Percentiles rank a stretch among this genome's conserved stretches.
These are phyloP conservation scores for Dinocampus coccinellae DNA, from an alignment of 2,888 invertebrate genomes.

Conservation along the genomic window DNA sequence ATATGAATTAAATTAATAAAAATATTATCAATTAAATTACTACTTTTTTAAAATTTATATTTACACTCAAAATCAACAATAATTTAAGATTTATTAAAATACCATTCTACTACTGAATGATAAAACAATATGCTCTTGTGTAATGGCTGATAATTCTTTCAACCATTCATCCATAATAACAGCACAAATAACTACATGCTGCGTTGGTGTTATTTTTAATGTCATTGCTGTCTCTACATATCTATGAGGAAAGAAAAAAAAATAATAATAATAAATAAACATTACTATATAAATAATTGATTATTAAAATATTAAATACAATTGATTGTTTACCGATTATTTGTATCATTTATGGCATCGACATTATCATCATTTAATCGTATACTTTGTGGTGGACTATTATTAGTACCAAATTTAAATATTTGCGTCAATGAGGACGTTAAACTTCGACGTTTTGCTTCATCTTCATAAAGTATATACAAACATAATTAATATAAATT, in stretches of 20 bases:
- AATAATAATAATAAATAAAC: not conserved
- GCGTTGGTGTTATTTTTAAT: constrained; percentile 66
- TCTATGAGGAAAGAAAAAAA: not conserved
- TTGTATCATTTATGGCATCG: constrained; percentile 56
- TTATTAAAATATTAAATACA: not conserved
- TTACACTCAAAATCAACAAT: too few species aligned
- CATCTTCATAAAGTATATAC: constrained; percentile 66
- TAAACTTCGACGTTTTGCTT: constrained; percentile 82
- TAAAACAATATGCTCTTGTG: constrained; percentile 90
- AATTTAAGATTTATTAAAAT: constrained; percentile 33
- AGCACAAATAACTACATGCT: constrained; percentile 83
- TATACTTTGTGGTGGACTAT: constrained; percentile 63
- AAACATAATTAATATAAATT: not conserved
- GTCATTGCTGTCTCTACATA: constrained; percentile 57
- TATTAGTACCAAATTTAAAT: constrained; percentile 75
- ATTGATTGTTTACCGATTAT: constrained; percentile 51
- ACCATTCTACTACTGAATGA: constrained; percentile 69
- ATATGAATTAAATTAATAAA: too few species aligned
- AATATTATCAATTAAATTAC: too few species aligned
- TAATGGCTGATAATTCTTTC: constrained; percentile 93
- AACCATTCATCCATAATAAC: constrained; percentile 95
- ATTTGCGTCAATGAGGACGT: constrained; percentile 82
- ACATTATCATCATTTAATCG: constrained; percentile 46
- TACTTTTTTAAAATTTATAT: too few species aligned
- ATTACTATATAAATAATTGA: not conserved